These are phyloP conservation scores for Eufriesea mexicana DNA, from an alignment of 1,140 invertebrate genomes.

Conservation along the genomic window DNA sequence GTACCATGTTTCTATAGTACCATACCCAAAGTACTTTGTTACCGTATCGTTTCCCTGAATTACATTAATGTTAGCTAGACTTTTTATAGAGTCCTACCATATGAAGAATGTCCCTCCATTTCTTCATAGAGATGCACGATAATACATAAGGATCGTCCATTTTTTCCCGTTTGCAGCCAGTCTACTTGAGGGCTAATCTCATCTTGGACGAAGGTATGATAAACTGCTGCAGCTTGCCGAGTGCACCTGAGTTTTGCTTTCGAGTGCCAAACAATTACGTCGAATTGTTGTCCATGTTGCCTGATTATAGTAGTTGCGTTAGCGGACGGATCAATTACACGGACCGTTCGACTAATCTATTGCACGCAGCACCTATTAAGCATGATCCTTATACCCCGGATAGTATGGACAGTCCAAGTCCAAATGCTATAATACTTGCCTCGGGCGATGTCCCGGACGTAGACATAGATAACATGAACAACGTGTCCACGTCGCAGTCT, in stretches of 20 bases:
- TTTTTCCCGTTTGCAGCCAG: conserved; percentile 87
- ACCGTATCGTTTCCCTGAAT: conserved; percentile 8
- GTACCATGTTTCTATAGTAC: background rate
- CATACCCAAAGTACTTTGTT: background rate
- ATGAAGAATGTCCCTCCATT: conserved; percentile 33
- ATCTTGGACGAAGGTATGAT: conserved; percentile 90
- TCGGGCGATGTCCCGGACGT: conserved; percentile 65
- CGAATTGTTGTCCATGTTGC: conserved; percentile 80
- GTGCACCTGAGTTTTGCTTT: conserved; percentile 82
- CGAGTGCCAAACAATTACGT: conserved; percentile 81
- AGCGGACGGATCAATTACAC: conserved; percentile 69
- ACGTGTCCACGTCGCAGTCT: conserved; percentile 4
- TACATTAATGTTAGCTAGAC: conserved; percentile 54
- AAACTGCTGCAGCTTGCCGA: conserved; percentile 84
- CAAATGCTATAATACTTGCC: conserved; percentile 81
- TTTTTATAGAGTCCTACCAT: conserved; percentile 49
- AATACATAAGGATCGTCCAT: conserved; percentile 62
- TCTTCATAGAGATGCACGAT: conserved; percentile 53
- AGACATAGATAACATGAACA: conserved; percentile 63
- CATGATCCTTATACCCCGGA: conserved; percentile 90
- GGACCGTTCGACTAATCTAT: conserved; percentile 79
- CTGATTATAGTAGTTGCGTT: conserved; percentile 77
- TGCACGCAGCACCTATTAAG: conserved; percentile 83
- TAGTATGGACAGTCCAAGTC: conserved; percentile 89
- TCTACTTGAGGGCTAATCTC: conserved; percentile 89